Conservation (phyloP, 2,113 vertebrate species). For the Microcebus jonahi region DNA sequence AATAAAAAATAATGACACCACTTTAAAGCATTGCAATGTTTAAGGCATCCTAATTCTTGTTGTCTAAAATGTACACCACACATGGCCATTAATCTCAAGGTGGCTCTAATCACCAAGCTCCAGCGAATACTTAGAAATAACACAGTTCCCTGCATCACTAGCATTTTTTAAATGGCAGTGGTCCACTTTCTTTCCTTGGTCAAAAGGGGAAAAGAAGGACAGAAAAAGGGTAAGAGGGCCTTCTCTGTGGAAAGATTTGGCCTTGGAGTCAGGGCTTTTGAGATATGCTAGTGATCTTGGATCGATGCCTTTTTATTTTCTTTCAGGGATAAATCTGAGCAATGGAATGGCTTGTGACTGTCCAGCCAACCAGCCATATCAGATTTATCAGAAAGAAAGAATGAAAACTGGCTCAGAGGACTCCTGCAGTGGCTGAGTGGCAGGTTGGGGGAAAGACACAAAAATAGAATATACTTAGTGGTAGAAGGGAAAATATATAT, state of each 20-base stretch:
- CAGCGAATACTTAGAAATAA: slow-evolving; percentile 55
- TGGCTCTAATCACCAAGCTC: slow-evolving; percentile 38
- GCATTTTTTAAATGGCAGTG: slow-evolving; percentile 47
- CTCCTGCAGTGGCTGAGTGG: slow-evolving; percentile 70
- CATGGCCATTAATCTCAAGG: slow-evolving; percentile 44
- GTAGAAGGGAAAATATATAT: slow-evolving; percentile 37
- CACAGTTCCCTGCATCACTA: not conserved
- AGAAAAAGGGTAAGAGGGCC: slow-evolving; percentile 35
- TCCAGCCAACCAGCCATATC: slow-evolving; percentile 74
- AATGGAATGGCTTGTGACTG: slow-evolving; percentile 69
- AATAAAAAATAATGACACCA: rapidly evolving
- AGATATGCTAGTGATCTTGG: slow-evolving; percentile 68
- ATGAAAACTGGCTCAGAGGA: slow-evolving; percentile 72
- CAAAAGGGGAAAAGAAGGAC: slow-evolving; percentile 19
- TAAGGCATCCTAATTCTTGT: slow-evolving; percentile 24
- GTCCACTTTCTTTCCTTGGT: slow-evolving; percentile 43
- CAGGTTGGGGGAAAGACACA: slow-evolving; percentile 67
- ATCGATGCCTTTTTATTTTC: slow-evolving; percentile 82
- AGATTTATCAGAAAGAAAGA: slow-evolving; percentile 68
- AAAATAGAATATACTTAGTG: slow-evolving; percentile 37
- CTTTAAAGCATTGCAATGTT: not conserved
- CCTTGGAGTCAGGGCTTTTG: slow-evolving; percentile 73
- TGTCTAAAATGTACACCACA: slow-evolving; percentile 6
- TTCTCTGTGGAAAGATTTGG: slow-evolving; percentile 55
- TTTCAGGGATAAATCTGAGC: slow-evolving; percentile 82